These are phyloP conservation scores for Pseudoatta argentina DNA, from an alignment of 1,140 invertebrate genomes.

Conservation along the genomic window DNA sequence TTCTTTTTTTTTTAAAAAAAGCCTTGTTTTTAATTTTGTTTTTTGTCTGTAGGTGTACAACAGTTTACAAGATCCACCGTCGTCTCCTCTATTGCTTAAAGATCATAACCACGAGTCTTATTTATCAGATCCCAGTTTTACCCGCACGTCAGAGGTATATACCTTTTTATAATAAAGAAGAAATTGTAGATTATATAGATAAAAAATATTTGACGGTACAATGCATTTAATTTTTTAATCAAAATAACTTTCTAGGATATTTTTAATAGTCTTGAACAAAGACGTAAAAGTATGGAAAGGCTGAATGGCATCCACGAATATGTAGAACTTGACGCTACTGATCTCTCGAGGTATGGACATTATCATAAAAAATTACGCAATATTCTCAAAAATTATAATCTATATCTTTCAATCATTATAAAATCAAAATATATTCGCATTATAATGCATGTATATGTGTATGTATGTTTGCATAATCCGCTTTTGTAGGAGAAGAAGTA, in stretches of 20 bases:
- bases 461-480: background rate
- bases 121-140: conserved; percentile 83
- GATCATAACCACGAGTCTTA: conserved; percentile 82
- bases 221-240: background rate
- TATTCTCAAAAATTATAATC: background rate
- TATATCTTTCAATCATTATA: background rate
- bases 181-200: background rate
- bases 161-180: background rate
- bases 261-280: conserved; percentile 84
- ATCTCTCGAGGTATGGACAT: conserved; percentile 76
- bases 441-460: background rate
- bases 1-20: background rate
- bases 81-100: conserved; percentile 81
- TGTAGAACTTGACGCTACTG: conserved; percentile 75
- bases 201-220: background rate
- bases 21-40: background rate
- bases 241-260: conserved; percentile 80
- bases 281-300: conserved; percentile 83
- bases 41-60: conserved; percentile 81
- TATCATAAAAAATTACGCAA: background rate
- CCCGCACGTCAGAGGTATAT: conserved; percentile 84
- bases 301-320: conserved; percentile 82
- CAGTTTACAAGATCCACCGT: conserved; percentile 84
- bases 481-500: conserved; percentile 78
- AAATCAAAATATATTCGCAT: background rate